Evolutionary conservation across 1,140 invertebrate genomes (phyloP), one percentile per base, ranked within the genome.

Genomic region (Pristionchus pacificus): DNA sequence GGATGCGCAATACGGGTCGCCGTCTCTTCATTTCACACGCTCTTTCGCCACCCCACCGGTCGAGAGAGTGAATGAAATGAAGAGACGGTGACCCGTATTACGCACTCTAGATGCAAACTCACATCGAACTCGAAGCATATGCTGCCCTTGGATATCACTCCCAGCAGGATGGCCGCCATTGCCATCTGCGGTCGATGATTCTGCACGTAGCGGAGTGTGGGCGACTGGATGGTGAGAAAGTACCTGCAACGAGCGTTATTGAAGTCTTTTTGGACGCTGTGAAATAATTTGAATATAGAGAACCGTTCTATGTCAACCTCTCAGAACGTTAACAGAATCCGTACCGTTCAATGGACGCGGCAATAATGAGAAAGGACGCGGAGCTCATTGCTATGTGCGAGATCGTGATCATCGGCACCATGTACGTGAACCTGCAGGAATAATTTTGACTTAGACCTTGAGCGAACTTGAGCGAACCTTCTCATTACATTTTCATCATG

Each of bases 331-430:
- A n/a, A n/a, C n/a, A n/a, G n/a, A n/a, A n/a, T 49, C 19, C 19
- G 38, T 10, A 49, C 33, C 80, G 61, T 67, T 81, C 80, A 74
- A 81, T 74, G 25, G 80, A 81, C 25, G 80, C 80, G 25, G 77
- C 72, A 2, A 83, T 69, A 64, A 81, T 81, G 1, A 83, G 77
- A 49, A 81, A 83, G 49, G 75, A 79, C 2, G 78, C 78, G 13
- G 80, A 72, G 15, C 79, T 82, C 65, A 81, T 82, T 0, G 79
- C 80, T 28, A 81, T 82, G 59, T 81, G 80, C 13, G 80, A 83
- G 6, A 78, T 64, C 1, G 80, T 81, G 30, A 81, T 57, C 59
- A 81, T 79, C 14, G 80, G 80, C 19, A 79, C 76, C 80, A 81
- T 82, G 62, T 81, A 81, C 19, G 30, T 58, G 60, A 75, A 74